Percentiles rank a stretch among this genome's conserved stretches.
Evolutionary conservation across 2,888 invertebrate species (phyloP).

Genomic region (Autographa pulchrina): DNA sequence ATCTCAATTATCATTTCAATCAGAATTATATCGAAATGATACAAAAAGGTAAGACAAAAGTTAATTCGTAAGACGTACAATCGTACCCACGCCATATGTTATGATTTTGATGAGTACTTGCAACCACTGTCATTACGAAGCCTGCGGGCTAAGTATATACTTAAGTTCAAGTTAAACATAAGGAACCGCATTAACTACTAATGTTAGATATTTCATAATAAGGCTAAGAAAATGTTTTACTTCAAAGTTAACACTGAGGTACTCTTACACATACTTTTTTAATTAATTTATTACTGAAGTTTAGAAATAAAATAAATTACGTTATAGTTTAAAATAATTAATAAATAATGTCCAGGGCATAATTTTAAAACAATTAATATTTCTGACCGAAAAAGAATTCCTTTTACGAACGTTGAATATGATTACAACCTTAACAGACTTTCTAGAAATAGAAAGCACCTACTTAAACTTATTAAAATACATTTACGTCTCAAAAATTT

Average conservation of each 20-base stretch:
- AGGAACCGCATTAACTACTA: background rate
- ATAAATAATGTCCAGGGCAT: too few relatives aligned
- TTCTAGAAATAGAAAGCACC: background rate
- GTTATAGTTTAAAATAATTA: too few relatives aligned
- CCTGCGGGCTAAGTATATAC: conserved; percentile 4
- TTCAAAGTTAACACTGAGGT: background rate
- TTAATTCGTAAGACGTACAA: background rate
- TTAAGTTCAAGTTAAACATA: background rate
- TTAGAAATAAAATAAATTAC: too few relatives aligned
- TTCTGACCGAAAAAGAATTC: background rate
- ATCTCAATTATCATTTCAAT: too few relatives aligned
- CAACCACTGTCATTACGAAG: conserved; percentile 1
- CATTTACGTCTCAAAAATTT: conserved; percentile 10
- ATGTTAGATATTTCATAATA: background rate
- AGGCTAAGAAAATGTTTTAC: background rate
- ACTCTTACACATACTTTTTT: background rate
- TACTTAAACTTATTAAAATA: background rate
- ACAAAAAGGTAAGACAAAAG: background rate
- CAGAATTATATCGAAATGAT: too few relatives aligned
- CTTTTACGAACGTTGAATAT: background rate
- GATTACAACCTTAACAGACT: background rate
- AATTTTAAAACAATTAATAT: background rate
- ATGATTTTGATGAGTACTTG: background rate
- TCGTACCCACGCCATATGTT: background rate
- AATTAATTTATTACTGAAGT: background rate